Conservation (phyloP, 2,888 invertebrate species). For the Lycia hirtaria region DNA sequence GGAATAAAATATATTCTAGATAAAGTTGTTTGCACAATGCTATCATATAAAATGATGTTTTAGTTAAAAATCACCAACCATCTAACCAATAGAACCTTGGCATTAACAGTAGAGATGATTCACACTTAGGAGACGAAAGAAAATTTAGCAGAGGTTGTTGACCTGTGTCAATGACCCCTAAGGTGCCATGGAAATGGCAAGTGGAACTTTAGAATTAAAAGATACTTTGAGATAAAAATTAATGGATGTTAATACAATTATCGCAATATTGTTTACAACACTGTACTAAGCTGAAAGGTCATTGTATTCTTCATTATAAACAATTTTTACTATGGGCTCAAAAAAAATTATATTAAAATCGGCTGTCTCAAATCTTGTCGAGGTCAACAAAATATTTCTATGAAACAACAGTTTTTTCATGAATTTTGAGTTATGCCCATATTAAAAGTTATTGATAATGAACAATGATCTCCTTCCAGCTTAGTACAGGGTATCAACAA, state of each 20-base stretch:
- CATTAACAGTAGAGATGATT: conserved; percentile 56
- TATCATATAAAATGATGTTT: conserved; percentile 6
- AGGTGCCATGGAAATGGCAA: conserved; percentile 14
- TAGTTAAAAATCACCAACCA: conserved; percentile 13
- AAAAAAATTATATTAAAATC: too few species aligned
- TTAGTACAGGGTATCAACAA: too few species aligned
- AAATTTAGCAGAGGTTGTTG: conserved; percentile 56
- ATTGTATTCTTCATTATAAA: too few species aligned
- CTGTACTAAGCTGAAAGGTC: too few species aligned
- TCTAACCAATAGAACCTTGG: conserved; percentile 61
- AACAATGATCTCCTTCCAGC: too few species aligned
- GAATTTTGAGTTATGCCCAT: too few species aligned
- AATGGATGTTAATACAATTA: background rate
- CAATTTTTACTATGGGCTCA: too few species aligned
- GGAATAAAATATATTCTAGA: background rate
- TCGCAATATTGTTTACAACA: background rate
- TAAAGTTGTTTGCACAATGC: background rate
- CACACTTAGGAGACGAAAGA: conserved; percentile 51
- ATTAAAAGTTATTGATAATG: too few species aligned
- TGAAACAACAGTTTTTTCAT: too few species aligned
- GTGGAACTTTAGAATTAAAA: background rate
- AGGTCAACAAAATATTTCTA: too few species aligned
- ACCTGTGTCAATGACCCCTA: conserved; percentile 61
- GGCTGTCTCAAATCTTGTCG: too few species aligned
- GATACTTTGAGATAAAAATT: conserved; percentile 1